phyloP scores from a whole-genome alignment of 2,797 vertebrate species.

The Gambusia yucatana region DNA sequence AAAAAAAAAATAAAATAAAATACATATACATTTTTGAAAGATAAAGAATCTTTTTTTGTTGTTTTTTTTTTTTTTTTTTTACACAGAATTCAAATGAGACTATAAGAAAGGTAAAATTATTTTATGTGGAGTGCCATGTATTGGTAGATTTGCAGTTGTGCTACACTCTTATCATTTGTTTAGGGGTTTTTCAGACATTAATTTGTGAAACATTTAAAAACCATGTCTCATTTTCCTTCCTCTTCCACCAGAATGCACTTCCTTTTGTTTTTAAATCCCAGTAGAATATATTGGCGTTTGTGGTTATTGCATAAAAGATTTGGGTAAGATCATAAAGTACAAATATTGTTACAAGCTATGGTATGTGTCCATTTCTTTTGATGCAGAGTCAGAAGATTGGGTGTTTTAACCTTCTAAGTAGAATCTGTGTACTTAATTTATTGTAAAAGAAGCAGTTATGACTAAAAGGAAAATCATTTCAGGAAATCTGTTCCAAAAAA shows the following conservation, averaged over 20 bases:
- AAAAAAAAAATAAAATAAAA: not conserved
- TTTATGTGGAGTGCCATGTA: not conserved
- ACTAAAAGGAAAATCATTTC: constrained; percentile 58
- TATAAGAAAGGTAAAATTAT: not conserved
- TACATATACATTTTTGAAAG: no score
- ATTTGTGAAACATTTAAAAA: no score
- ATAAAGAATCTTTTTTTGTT: not conserved
- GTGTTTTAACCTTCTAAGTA: not conserved
- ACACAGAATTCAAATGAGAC: not conserved
- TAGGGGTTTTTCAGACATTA: not conserved
- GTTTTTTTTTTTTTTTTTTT: not conserved
- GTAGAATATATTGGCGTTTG: not conserved
- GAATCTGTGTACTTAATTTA: constrained; percentile 26
- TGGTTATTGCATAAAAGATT: not conserved
- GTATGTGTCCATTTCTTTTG: not conserved
- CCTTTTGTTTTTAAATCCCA: not conserved
- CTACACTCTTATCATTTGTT: not conserved
- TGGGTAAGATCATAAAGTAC: not conserved
- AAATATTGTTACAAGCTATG: not conserved
- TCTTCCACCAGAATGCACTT: not conserved
- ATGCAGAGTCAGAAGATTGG: constrained; percentile 4
- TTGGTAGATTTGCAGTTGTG: not conserved
- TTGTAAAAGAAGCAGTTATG: constrained; percentile 33
- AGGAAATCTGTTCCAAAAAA: constrained; percentile 57
- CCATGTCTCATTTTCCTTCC: not conserved